phyloP scores from a whole-genome alignment of 2,888 invertebrate genomes.

The Volucella inanis region DNA sequence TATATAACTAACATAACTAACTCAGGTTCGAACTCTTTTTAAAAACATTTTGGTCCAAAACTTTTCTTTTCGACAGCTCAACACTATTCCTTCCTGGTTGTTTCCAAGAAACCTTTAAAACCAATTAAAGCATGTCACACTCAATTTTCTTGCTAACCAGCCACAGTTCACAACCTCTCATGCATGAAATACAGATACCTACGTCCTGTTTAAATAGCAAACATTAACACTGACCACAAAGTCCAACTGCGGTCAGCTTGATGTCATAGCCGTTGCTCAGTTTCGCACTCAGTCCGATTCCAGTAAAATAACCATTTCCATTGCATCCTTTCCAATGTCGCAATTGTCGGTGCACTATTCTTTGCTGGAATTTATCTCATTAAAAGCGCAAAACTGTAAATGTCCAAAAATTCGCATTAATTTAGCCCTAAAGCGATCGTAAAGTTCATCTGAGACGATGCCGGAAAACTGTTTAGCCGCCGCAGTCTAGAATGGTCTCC shows the following conservation, averaged over 20 bases:
- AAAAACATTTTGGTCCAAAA: too few relatives aligned
- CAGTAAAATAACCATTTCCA: slow-evolving; percentile 4
- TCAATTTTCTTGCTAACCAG: background rate
- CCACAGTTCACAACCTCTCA: background rate
- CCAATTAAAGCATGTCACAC: background rate
- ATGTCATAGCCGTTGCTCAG: slow-evolving; percentile 11
- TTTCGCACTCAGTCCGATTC: background rate
- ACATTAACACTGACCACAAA: background rate
- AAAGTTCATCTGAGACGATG: slow-evolving; percentile 50
- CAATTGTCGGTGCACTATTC: slow-evolving; percentile 29
- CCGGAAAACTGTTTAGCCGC: background rate
- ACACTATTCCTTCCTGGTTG: too few relatives aligned
- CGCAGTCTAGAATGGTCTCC: slow-evolving; percentile 1
- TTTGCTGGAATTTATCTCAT: slow-evolving; percentile 56
- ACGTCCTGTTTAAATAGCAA: slow-evolving; percentile 12
- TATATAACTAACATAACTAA: too few relatives aligned
- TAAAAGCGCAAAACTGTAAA: slow-evolving; percentile 61
- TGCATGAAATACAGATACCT: slow-evolving; percentile 1
- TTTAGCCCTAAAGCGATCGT: slow-evolving; percentile 48
- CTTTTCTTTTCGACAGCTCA: too few relatives aligned
- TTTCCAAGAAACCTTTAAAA: background rate
- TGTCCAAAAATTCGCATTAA: slow-evolving; percentile 43
- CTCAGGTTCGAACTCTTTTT: too few relatives aligned
- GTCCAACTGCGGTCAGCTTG: slow-evolving; percentile 24
- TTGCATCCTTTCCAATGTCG: slow-evolving; percentile 19